Conservation (phyloP, 2,797 vertebrate species). For the Sebastiscus tertius region DNA sequence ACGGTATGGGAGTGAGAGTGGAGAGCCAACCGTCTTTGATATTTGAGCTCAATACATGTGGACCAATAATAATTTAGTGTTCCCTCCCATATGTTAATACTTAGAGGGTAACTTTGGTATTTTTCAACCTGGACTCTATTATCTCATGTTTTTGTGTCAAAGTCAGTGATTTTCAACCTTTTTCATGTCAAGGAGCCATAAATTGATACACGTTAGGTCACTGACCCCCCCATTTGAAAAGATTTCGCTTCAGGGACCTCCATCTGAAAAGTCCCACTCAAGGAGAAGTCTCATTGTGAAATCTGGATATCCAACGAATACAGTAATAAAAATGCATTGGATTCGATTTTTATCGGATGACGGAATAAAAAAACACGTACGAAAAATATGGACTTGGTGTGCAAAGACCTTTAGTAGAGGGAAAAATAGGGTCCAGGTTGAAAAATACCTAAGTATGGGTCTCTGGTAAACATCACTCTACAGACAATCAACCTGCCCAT, state of each 20-base stretch:
- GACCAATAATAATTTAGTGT: conserved; percentile 1
- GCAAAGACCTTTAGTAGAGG: too few species aligned
- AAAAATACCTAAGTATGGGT: background rate
- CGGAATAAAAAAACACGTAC: too few species aligned
- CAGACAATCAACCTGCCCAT: conserved; percentile 25
- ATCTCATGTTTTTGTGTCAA: background rate
- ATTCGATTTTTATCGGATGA: too few species aligned
- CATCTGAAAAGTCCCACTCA: background rate
- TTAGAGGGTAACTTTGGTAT: background rate
- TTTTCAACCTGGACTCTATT: background rate
- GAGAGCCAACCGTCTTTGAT: conserved; percentile 21
- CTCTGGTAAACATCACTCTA: background rate
- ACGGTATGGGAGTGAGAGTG: background rate
- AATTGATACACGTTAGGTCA: background rate
- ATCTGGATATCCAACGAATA: too few species aligned
- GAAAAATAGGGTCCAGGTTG: too few species aligned
- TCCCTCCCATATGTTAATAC: conserved; percentile 43
- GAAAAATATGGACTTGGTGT: too few species aligned
- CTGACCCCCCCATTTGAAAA: background rate
- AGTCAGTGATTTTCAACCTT: background rate
- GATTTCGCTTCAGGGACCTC: background rate
- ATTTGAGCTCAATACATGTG: conserved; percentile 36
- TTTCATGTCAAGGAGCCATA: background rate
- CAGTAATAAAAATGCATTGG: too few species aligned
- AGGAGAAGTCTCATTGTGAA: too few species aligned